phyloP scores from a whole-genome alignment of 2,888 invertebrate species.

The Labia minor region DNA sequence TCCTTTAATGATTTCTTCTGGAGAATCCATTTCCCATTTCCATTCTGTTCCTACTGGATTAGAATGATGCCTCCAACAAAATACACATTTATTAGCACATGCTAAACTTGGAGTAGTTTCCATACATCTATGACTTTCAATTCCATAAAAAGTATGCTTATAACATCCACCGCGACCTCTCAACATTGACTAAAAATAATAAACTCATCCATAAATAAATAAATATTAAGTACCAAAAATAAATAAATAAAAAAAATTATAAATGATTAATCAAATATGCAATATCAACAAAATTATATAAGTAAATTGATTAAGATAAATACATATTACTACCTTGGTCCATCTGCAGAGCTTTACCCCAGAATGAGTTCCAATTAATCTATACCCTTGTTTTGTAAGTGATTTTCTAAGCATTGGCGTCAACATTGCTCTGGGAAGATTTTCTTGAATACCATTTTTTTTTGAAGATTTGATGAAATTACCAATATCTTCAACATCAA shows the following conservation, averaged over 20 bases:
- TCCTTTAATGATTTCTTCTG: slow-evolving; percentile 41
- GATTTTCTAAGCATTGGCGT: slow-evolving; percentile 40
- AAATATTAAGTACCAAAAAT: no score
- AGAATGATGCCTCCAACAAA: slow-evolving; percentile 45
- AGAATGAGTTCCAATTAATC: slow-evolving; percentile 45
- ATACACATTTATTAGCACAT: slow-evolving; percentile 50
- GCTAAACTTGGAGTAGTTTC: slow-evolving; percentile 48
- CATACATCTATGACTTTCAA: slow-evolving; percentile 48
- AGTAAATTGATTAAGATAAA: background rate
- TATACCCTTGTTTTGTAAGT: slow-evolving; percentile 47
- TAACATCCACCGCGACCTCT: slow-evolving; percentile 46
- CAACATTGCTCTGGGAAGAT: slow-evolving; percentile 39
- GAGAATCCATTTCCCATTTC: slow-evolving; percentile 47
- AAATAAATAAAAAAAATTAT: no score
- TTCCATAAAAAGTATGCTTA: slow-evolving; percentile 50
- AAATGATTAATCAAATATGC: background rate
- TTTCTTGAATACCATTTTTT: slow-evolving; percentile 28
- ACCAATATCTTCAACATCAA: slow-evolving; percentile 42
- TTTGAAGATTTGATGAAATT: slow-evolving; percentile 26
- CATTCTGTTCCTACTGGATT: slow-evolving; percentile 49
- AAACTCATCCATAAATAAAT: no score
- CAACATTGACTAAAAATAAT: slow-evolving; percentile 36
- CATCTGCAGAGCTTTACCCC: slow-evolving; percentile 49
- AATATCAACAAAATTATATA: no score
- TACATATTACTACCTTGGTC: slow-evolving; percentile 40